Base-by-base conservation (phyloP, 2,113 vertebrate species). In the Climacteris rufus region DNA sequence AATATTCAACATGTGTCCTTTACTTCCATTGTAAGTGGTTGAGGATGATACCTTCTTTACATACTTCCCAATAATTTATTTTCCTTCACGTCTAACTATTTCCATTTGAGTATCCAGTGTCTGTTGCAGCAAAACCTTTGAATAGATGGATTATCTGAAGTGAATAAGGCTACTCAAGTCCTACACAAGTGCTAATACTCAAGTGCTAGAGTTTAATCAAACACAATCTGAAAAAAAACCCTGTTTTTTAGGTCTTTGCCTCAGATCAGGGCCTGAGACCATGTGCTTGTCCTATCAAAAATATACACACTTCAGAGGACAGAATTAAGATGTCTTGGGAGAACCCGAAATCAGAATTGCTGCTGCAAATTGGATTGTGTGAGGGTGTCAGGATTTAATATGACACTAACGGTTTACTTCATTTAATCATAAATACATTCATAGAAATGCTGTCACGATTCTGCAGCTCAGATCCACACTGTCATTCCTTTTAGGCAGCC, bases 191-290 rank as follows among this genome's bases (percentile, higher is more conserved):
- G 16, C 8, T 69, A 14, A 56, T 50, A n/a, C n/a, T n/a, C n/a
- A n/a, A n/a, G n/a, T n/a, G n/a, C 17, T 45, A 66, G 18, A 71
- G 13, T 65, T 81, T 66, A 70, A 81, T 35, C 16, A 80, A 61
- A 35, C 2, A 1, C 7, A 28, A 9, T 21, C 8, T 20, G 31
- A 87, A 83, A 86, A 92, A 57, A n/a, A 0, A 0, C 0, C 1
- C 4, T 27, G 0, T 3, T 90, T 91, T 93, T 70, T 13, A 47
- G 14, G 31, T 49, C 1, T 66, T 69, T 95, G 9, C 24, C 24
- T 78, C 15, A 52, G 5, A 39, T 75, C 8, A 37, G 18, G 40
- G 3, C 7, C 17, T 84, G 20, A 68, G 30, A 64, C 24, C 13
- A 18, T 18, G 22, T 78, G 15, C 35, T 75, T 33, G 2, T 64